phyloP scores from a whole-genome alignment of 2,888 invertebrate species.

The Endotricha flammealis region DNA sequence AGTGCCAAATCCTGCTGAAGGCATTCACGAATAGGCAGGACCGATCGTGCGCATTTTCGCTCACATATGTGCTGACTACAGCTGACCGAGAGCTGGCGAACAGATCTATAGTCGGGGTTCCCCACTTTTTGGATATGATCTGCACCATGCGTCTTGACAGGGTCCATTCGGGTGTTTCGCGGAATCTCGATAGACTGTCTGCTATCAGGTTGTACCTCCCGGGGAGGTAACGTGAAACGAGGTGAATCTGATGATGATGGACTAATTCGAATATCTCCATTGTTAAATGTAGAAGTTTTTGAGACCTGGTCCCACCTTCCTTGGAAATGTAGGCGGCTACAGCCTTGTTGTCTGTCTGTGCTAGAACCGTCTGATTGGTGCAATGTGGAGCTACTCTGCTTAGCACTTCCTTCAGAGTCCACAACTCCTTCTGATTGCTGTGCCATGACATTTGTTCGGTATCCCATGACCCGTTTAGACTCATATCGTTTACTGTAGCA shows the following conservation, averaged over 20 bases:
- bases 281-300: no score
- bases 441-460: constrained; percentile 15
- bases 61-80: constrained; percentile 19
- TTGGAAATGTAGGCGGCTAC: constrained; percentile 19
- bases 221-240: constrained; percentile 13
- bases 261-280: no score
- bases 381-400: no score
- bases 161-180: no score
- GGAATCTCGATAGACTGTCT: constrained; percentile 22
- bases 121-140: constrained; percentile 12
- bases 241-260: not conserved
- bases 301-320: constrained; percentile 17
- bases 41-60: constrained; percentile 12
- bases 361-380: not conserved
- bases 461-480: constrained; percentile 6
- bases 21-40: constrained; percentile 15
- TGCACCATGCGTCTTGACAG: no score
- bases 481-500: constrained; percentile 9
- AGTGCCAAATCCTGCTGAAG: constrained; percentile 20
- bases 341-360: constrained; percentile 21
- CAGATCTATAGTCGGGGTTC: constrained; percentile 9
- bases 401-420: no score
- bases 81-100: constrained; percentile 12
- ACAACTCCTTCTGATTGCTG: constrained; percentile 19
- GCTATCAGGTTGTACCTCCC: constrained; percentile 18